Percentiles rank a stretch among this genome's conserved stretches.
phyloP scores from a whole-genome alignment of 2,113 vertebrate genomes.

The Protomyctophum bolini region DNA sequence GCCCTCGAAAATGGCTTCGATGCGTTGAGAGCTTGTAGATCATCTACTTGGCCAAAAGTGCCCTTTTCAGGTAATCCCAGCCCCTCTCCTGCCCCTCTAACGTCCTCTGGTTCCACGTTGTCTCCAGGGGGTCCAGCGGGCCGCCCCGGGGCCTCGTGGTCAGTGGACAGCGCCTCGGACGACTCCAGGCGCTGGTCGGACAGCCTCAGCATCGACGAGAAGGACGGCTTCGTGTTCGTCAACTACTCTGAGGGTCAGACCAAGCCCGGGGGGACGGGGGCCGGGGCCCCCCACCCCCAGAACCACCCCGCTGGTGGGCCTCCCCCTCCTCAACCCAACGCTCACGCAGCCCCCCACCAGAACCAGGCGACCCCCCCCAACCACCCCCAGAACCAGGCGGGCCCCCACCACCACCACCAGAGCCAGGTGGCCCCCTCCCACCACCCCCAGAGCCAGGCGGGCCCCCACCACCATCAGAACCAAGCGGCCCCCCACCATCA shows the following conservation, averaged over 20 bases:
- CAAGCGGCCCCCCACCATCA: background rate
- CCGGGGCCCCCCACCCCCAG: conserved; percentile 28
- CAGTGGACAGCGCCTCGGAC: conserved; percentile 88
- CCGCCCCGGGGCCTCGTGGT: conserved; percentile 78
- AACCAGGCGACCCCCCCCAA: conserved; percentile 17
- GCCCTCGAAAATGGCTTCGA: no score
- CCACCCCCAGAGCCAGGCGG: no score
- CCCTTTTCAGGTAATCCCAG: no score
- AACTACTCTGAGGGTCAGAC: conserved; percentile 94
- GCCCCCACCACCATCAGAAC: no score
- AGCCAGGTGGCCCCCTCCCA: no score
- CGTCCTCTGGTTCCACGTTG: background rate
- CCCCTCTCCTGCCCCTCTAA: no score
- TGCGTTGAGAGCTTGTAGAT: no score
- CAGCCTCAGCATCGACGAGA: conserved; percentile 95
- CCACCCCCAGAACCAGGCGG: conserved; percentile 61
- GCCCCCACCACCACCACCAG: no score
- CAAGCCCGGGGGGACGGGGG: conserved; percentile 70
- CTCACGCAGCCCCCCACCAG: conserved; percentile 62
- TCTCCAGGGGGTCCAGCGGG: conserved; percentile 60
- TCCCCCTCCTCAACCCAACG: conserved; percentile 30
- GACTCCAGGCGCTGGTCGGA: conserved; percentile 96
- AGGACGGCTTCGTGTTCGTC: conserved; percentile 96
- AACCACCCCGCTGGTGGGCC: background rate
- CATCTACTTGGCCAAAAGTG: no score